Evolutionary conservation across 2,888 invertebrate species (phyloP), one percentile per base, ranked within the genome.

Genomic region (Anticlea derivata): DNA sequence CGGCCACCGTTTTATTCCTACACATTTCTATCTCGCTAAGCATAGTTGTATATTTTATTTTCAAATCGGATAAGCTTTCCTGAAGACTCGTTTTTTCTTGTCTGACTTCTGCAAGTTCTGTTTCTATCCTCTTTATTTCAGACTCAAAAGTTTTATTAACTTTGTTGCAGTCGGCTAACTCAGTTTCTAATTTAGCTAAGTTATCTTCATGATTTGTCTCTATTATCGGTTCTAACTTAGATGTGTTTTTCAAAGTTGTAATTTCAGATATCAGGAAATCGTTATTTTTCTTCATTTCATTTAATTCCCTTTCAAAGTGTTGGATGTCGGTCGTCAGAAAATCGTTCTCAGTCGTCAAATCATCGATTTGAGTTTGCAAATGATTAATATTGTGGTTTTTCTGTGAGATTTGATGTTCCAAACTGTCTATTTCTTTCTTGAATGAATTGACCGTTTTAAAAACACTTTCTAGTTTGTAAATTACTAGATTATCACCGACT

Each of bases 141-240:
- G 92, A 90, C 68, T 93, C 92, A 66, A 94, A 86, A 5, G 89
- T 90, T 60, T 91, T 90, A 64, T 93, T 93, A n/a, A 92, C 78
- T 61, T 80, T 91, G 55, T 83, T 92, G 33, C 89, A 91, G 66
- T 93, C 92, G 39, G 95, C 95, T 35, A 95, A 71, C 74, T 94
- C 94, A 0, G 88, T 83, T 80, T 95, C 94, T 61, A 95, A 72
- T 63, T 93, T 91, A 0, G 91, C 83, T 55, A 94, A 79, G 58
- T 93, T 94, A 63, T 95, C 94, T 82, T 95, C 95, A 65, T 94
- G 94, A 1, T 93, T 48, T 1, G 48, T 92, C 83, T 95, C 95
- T 39, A 93, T 93, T 41, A 95, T 95, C 0, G 95, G 94, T 75
- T 94, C 93, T 60, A 95, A 78, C 61, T 93, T 93, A n/a, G 92